These are phyloP conservation scores for Dicycla oo DNA, from an alignment of 2,888 invertebrate species.

Conservation along the genomic window DNA sequence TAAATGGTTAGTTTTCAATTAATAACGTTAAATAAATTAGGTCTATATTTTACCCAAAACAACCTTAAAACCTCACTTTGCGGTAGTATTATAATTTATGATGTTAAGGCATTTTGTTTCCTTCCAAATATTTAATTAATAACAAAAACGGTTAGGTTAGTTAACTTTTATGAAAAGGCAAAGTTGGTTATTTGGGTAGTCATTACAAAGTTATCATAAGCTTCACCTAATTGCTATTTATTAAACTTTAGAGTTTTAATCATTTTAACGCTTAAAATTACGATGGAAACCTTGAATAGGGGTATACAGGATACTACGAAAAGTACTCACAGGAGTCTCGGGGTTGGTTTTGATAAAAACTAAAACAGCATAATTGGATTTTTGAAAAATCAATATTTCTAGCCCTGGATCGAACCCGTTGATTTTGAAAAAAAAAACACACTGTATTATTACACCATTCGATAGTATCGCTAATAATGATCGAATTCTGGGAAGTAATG, in stretches of 20 bases:
- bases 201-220: slow-evolving; percentile 36
- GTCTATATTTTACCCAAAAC: not conserved
- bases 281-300: not conserved
- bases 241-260: slow-evolving; percentile 22
- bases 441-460: too few relatives aligned
- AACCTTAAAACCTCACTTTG: not conserved
- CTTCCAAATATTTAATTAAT: slow-evolving; percentile 47
- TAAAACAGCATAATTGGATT: too few relatives aligned
- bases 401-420: too few relatives aligned
- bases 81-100: not conserved
- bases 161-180: slow-evolving; percentile 23
- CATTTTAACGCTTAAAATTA: slow-evolving; percentile 3
- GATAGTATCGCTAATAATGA: too few relatives aligned
- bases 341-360: too few relatives aligned
- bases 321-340: too few relatives aligned
- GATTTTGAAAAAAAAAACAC: too few relatives aligned
- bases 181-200: slow-evolving; percentile 17
- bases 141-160: slow-evolving; percentile 16
- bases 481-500: too few relatives aligned
- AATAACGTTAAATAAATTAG: not conserved
- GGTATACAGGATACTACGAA: too few relatives aligned
- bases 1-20: not conserved
- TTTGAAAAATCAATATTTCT: too few relatives aligned
- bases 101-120: slow-evolving; percentile 12
- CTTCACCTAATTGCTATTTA: slow-evolving; percentile 23